Evolutionary conservation across 2,888 invertebrate species (phyloP).

Genomic region (Homarus gammarus): DNA sequence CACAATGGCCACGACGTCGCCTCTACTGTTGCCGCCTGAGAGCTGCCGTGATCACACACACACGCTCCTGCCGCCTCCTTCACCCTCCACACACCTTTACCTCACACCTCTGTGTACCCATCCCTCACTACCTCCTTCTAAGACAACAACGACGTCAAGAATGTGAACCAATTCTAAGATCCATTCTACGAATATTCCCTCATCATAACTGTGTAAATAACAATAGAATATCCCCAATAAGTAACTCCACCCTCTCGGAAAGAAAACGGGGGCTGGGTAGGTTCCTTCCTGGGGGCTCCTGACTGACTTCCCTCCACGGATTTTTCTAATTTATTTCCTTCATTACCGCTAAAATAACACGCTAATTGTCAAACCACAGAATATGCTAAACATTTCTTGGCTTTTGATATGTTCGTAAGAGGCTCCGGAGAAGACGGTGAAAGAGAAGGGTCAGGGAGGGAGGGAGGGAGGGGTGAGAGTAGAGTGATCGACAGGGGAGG

Average conservation of each 20-base stretch:
- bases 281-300: conserved; percentile 14
- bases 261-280: conserved; percentile 7
- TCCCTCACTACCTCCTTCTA: too few relatives aligned
- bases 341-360: neutral
- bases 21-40: conserved; percentile 59
- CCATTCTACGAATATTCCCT: too few relatives aligned
- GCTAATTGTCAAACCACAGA: too few relatives aligned
- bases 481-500: neutral
- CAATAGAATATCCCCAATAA: neutral
- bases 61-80: conserved; percentile 2
- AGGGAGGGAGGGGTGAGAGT: too few relatives aligned
- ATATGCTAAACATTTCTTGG: neutral
- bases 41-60: conserved; percentile 47
- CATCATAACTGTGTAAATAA: neutral
- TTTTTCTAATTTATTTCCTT: neutral
- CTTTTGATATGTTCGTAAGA: neutral
- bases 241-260: neutral
- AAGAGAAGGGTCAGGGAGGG: neutral
- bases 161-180: too few relatives aligned
- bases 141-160: too few relatives aligned
- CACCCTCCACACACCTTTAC: neutral
- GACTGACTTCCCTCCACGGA: conserved; percentile 6
- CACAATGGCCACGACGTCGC: conserved; percentile 55
- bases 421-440: neutral
- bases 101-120: too few relatives aligned